These are phyloP conservation scores for Sabatieria punctata DNA, from an alignment of 2,888 invertebrate species.

Conservation along the genomic window DNA sequence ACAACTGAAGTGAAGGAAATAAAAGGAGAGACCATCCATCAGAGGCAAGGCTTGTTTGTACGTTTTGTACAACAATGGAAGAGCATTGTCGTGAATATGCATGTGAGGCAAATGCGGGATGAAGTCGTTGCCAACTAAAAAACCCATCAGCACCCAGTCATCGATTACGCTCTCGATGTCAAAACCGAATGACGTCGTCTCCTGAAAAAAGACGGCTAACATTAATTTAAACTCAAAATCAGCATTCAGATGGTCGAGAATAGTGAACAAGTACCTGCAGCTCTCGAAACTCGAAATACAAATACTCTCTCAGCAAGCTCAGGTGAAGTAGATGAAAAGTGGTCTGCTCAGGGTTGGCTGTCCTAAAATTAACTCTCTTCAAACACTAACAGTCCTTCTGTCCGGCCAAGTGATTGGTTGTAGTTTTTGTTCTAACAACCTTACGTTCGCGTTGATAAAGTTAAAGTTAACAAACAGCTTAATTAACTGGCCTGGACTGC, in stretches of 20 bases:
- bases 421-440: background rate
- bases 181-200: conserved; percentile 49
- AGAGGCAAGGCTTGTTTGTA: conserved; percentile 65
- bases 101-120: conserved; percentile 86
- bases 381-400: background rate
- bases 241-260: too few species aligned
- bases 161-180: conserved; percentile 81
- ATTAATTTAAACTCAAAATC: too few species aligned
- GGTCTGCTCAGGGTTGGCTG: conserved; percentile 63
- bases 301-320: conserved; percentile 73
- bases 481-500: too few species aligned
- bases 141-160: conserved; percentile 95
- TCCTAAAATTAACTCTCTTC: conserved; percentile 18
- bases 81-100: conserved; percentile 73
- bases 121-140: conserved; percentile 92
- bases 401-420: background rate
- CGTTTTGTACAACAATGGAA: conserved; percentile 52
- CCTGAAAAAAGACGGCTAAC: conserved; percentile 24
- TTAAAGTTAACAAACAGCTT: background rate
- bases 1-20: conserved; percentile 5
- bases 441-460: background rate
- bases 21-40: conserved; percentile 50
- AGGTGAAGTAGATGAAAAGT: conserved; percentile 81
- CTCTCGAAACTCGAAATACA: conserved; percentile 66
- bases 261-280: conserved; percentile 35